Evolutionary conservation across 2,888 invertebrate genomes (phyloP), one percentile per base, ranked within the genome.

Genomic region (Coenonympha glycerion): DNA sequence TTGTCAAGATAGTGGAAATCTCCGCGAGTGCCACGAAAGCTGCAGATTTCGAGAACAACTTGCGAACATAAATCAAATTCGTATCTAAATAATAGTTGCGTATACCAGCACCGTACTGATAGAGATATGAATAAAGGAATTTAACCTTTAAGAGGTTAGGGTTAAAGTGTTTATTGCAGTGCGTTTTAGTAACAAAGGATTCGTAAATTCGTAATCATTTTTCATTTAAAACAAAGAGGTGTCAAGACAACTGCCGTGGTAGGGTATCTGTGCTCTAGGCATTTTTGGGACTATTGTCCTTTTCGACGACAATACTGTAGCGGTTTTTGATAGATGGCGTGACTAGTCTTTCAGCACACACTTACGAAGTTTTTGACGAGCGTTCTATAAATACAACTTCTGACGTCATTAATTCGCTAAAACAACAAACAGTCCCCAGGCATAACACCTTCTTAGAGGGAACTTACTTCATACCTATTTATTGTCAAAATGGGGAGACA

Each of bases 151-250:
- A 39, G 1, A 2, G 2, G 0, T 9, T 6, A 8, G 4, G 0
- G 3, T 30, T 45, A 50, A 19, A 11, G 45, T 6, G 11, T 24
- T 44, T 22, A 37, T 37, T 47, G 15, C 6, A 18, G 18, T 49
- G 13, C n/a, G 2, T 18, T 26, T 24, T 16, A 21, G 6, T 28
- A 31, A 55, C 58, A 64, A 61, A 54, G 58, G 55, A 59, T 59
- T 65, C 59, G 55, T 63, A 71, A 68, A n/a, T n/a, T n/a, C 59
- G 64, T 67, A 68, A 65, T 65, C 60, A 69, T 71, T 75, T 76
- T 72, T 76, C 74, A 76, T 66, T 58, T 65, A 61, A 66, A 74
- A 75, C 73, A 73, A 72, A 72, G 72, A 50, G 52, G 52, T 48
- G 52, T 48, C 66, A 62, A 60, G 63, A 56, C 53, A 41, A 49